Base-by-base conservation (phyloP, 2,797 vertebrate genomes). In the Pelobates cultripes region DNA sequence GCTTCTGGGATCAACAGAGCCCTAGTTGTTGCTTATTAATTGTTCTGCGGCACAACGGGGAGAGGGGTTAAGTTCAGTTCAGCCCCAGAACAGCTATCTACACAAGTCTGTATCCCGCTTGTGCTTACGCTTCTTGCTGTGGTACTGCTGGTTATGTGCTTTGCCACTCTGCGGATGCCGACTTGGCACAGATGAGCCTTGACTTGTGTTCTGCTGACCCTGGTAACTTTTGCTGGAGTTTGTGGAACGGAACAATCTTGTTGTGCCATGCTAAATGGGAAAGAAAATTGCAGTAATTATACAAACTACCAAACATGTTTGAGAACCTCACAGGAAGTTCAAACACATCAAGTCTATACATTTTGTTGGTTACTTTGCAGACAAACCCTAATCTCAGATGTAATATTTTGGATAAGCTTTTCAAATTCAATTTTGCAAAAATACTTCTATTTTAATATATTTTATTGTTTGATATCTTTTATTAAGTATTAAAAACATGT, bases 121-220 rank as follows among this genome's bases (percentile, higher is more conserved):
- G 91, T 97, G 97, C 95, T 96, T 99, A 95, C 97, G 96, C 92
- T 96, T 98, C 91, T 99, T 99, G 92, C 94, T 92, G 57, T 95
- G 95, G 93, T 92, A 95, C 89, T 95, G 97, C 90, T 94, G 95
- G 86, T 96, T 95, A 86, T 96, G 95, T 85, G 93, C 94, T 92
- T 97, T 98, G 93, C 90, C 92, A 91, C 91, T 92, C 83, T 90
- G 92, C 84, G 92, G 92, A 0, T 91, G 93, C 86, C 93, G 93
- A 88, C 91, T 95, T 70, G 95, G 90, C 79, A 94, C 92, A 86
- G 91, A 93, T 88, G 90, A 89, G 82, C 91, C 89, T 12, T 94
- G 94, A 91, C 91, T 92, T 64, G 94, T 92, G 91, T 91, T 95
- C 88, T 95, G 92, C 89, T 95, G 96, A 80, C 93, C 94, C 71